Percentiles rank a stretch among this genome's conserved stretches.
These are phyloP conservation scores for Amazona guildingii DNA, from an alignment of 2,113 vertebrate genomes.

Conservation along the genomic window DNA sequence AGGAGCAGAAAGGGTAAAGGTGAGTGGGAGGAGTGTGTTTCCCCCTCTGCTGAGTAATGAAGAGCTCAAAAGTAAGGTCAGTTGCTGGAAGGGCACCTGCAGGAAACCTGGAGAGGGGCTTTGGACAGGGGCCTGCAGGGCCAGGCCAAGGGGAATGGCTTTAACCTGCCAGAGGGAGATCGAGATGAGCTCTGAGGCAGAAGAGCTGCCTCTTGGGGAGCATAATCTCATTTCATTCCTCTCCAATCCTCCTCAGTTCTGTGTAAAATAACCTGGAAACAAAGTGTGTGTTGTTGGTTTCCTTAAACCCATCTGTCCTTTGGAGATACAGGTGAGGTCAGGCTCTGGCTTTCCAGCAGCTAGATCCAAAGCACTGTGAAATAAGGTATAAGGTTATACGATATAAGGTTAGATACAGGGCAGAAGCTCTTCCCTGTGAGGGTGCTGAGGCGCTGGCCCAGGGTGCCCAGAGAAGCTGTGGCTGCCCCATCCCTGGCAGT, in stretches of 20 bases:
- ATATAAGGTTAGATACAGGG: background rate
- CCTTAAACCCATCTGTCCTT: background rate
- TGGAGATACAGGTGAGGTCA: fast-evolving
- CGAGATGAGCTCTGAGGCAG: background rate
- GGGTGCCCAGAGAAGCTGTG: background rate
- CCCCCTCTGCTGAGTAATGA: background rate
- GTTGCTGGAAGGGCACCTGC: background rate
- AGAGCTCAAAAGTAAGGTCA: background rate
- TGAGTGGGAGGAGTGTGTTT: background rate
- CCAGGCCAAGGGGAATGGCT: background rate
- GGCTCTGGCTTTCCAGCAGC: fast-evolving
- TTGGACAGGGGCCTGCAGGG: background rate
- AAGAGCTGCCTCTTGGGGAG: background rate
- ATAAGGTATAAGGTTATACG: no score
- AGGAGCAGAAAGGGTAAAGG: background rate
- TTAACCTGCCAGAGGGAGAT: background rate
- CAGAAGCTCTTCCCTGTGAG: no score
- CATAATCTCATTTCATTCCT: fast-evolving
- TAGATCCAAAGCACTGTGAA: background rate
- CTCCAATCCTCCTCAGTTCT: background rate
- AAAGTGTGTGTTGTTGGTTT: background rate
- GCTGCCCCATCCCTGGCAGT: no score
- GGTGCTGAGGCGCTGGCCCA: no score
- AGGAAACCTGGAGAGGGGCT: background rate
- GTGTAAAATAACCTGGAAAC: background rate